Base-by-base conservation (phyloP, 2,888 invertebrate species). In the Cyclophora punctaria region DNA sequence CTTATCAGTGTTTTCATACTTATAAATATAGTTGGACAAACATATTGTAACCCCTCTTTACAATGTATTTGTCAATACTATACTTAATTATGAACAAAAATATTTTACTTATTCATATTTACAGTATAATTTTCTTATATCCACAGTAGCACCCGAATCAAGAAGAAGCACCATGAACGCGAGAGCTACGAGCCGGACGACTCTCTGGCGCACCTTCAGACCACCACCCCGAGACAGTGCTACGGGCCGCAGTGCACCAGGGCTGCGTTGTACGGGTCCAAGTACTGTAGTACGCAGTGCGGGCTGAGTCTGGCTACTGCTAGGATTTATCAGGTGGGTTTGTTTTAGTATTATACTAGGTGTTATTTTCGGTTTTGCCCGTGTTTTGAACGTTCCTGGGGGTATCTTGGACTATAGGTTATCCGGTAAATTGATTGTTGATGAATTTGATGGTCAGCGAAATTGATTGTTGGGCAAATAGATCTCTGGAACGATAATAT, bases 231-330 rank as follows among this genome's bases (percentile, higher is more conserved):
- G 0, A 83, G 94, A 1, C 98, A 99, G 69, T 99, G 99, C 77
- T 95, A 94, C 71, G 98, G 98, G 0, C 98, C 98, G 0, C 92
- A 93, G 49, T 99, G 99, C 78, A 90, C 90, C 0, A 91, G 93
- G 52, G 92, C 93, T 42, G 95, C 98, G 0, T 89, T 94, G 7
- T 90, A 78, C 57, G 92, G 92, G 42, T 97, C 97, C 53, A 98
- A 98, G 82, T 99, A 98, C 73, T 99, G 99, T 73, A 95, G 96
- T 4, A 93, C 97, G 59, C 93, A 94, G 59, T 99, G 98, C 75
- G 98, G 98, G 0, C 90, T 97, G 69, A 92, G 94, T 67, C 88
- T 99, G 35, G 98, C 98, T 0, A 94, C 94, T 0, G 93, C 92
- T 45, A 90, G 96, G 64, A 95, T 97, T 59, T 94, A 94, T 68